Evolutionary conservation across 2,113 vertebrate genomes (phyloP).

Genomic region (Peromyscus californicus): DNA sequence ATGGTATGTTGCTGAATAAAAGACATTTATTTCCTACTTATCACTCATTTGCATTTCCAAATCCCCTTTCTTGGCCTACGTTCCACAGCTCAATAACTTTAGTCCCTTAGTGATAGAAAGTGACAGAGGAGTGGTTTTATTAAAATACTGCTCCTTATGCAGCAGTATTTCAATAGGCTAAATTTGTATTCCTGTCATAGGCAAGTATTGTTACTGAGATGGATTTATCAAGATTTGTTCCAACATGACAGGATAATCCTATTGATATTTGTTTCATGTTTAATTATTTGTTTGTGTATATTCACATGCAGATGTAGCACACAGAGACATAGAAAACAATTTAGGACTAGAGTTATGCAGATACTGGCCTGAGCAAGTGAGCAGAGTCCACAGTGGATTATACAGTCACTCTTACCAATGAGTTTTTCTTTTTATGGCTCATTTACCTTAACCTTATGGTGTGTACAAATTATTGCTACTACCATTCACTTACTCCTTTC

Average conservation of each 20-base stretch:
- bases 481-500: neutral
- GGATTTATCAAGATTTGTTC: slow-evolving; percentile 89
- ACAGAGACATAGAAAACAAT: slow-evolving; percentile 53
- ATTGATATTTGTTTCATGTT: slow-evolving; percentile 87
- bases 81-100: slow-evolving; percentile 78
- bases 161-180: slow-evolving; percentile 82
- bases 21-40: slow-evolving; percentile 84
- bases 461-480: accelerated
- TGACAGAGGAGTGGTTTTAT: slow-evolving; percentile 82
- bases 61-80: slow-evolving; percentile 78
- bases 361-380: slow-evolving; percentile 72
- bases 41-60: slow-evolving; percentile 86
- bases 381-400: slow-evolving; percentile 71
- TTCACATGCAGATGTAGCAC: slow-evolving; percentile 76
- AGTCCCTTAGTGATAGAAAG: slow-evolving; percentile 81
- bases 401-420: slow-evolving; percentile 59
- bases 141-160: slow-evolving; percentile 82
- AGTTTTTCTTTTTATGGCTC: neutral
- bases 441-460: neutral
- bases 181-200: slow-evolving; percentile 85
- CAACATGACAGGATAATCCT: slow-evolving; percentile 84
- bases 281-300: slow-evolving; percentile 87
- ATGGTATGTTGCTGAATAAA: slow-evolving; percentile 68
- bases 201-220: slow-evolving; percentile 82
- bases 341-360: slow-evolving; percentile 73